phyloP scores from a whole-genome alignment of 2,113 vertebrate species.

The Takifugu bimaculatus region DNA sequence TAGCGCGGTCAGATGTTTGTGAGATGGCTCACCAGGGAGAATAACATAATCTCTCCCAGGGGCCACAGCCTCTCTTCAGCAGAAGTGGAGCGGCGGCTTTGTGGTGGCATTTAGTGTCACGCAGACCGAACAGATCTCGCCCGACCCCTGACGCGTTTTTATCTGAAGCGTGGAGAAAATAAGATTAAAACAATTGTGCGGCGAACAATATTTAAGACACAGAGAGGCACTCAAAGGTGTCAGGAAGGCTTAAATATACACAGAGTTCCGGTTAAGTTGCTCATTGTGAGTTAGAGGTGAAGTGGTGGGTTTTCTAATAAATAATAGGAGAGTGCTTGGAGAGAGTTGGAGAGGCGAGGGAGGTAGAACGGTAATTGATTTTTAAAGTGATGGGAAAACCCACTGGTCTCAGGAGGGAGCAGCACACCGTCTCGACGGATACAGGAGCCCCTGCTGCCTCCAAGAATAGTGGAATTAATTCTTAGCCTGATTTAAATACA shows the following conservation, averaged over 20 bases:
- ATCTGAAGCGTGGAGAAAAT: too few species aligned
- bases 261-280: constrained; percentile 49
- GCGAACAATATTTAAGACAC: constrained; percentile 26
- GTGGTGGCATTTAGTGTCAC: constrained; percentile 59
- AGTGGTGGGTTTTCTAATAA: constrained; percentile 71
- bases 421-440: constrained; percentile 63
- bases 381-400: constrained; percentile 75
- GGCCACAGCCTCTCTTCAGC: constrained; percentile 46
- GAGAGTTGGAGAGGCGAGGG: constrained; percentile 63
- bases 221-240: constrained; percentile 43
- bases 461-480: constrained; percentile 70
- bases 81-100: constrained; percentile 44
- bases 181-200: too few species aligned
- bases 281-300: constrained; percentile 58
- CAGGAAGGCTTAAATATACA: constrained; percentile 50
- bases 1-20: constrained; percentile 63
- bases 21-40: constrained; percentile 58
- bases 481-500: constrained; percentile 66
- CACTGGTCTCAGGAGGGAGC: constrained; percentile 69
- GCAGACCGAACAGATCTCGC: constrained; percentile 47
- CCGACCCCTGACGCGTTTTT: constrained; percentile 20
- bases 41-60: constrained; percentile 57
- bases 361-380: constrained; percentile 76
- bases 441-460: constrained; percentile 59
- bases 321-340: constrained; percentile 69